Conservation (phyloP, 2,888 invertebrate genomes). For the Eristalis arbustorum region DNA sequence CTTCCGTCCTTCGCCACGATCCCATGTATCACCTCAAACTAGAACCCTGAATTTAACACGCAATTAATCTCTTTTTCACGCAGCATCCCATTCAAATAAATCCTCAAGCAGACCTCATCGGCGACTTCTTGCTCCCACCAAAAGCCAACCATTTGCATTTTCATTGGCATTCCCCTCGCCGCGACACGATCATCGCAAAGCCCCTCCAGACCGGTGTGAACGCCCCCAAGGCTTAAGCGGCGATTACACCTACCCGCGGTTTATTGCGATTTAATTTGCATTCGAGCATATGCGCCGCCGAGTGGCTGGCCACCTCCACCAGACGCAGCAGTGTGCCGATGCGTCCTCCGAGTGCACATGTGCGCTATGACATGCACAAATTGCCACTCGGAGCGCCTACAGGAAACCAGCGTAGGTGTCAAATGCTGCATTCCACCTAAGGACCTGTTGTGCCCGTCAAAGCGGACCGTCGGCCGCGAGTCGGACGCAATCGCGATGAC, state of each 20-base stretch:
- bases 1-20: too few relatives aligned
- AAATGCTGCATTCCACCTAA: constrained; percentile 35
- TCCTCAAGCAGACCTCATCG: not conserved
- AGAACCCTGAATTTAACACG: too few relatives aligned
- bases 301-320: constrained; percentile 10
- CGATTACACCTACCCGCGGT: constrained; percentile 65
- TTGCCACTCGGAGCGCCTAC: constrained; percentile 48
- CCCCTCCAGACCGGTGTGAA: constrained; percentile 48
- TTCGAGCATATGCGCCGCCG: constrained; percentile 54
- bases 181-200: constrained; percentile 19
- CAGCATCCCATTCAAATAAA: not conserved
- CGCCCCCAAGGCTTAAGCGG: constrained; percentile 60
- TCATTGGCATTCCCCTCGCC: constrained; percentile 23
- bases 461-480: not conserved
- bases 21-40: too few relatives aligned
- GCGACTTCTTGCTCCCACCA: not conserved
- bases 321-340: not conserved
- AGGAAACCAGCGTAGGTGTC: constrained; percentile 45
- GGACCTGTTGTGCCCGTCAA: constrained; percentile 31
- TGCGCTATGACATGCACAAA: constrained; percentile 64
- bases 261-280: constrained; percentile 68
- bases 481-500: constrained; percentile 20
- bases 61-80: not conserved
- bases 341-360: constrained; percentile 41
- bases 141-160: constrained; percentile 54